Base-by-base conservation (phyloP, 2,113 vertebrate species). In the Echinops telfairi region DNA sequence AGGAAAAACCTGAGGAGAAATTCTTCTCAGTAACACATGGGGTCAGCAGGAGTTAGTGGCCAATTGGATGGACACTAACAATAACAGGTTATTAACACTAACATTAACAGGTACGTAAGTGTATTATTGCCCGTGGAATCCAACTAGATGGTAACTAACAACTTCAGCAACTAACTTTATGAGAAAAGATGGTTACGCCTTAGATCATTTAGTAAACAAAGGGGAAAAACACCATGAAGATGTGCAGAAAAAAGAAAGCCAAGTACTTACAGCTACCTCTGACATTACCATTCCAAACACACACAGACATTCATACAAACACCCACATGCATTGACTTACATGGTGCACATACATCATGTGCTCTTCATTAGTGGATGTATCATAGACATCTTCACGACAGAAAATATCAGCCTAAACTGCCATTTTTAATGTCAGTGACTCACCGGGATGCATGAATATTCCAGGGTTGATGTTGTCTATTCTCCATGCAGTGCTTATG, bases 161-260 rank as follows among this genome's bases (percentile, higher is more conserved):
- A 20, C 16, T 17, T 17, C 68, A 70, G n/a, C 3, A 16, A 62
- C 7, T 86, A 89, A 92, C n/a, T 84, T 71, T 12, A 88, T 66
- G 43, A 23, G 81, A 93, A 81, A 89, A 84, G 15, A 64, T 87
- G 33, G 79, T 91, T 62, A 20, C 89, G 47, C 19, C 27, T 83
- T 83, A 88, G 33, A 23, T 10, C 0, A 36, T 76, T 62, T 76
- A 27, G 47, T 79, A 71, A 85, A 1, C 73, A 22, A 94, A 83
- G 27, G 94, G 88, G 83, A 62, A 83, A 33, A 86, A 91, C 68
- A 47, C 33, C 81, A 73, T 77, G 82, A 81, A 40, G 2, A 5
- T 38, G 0, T n/a, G 91, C 29, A 80, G 3, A 22, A 71, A 78
- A 70, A 60, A 47, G 60, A 38, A 25, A n/a, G 83, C 86, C 82